Base-by-base conservation (phyloP, 2,888 invertebrate species). In the Euzophera pinguis region DNA sequence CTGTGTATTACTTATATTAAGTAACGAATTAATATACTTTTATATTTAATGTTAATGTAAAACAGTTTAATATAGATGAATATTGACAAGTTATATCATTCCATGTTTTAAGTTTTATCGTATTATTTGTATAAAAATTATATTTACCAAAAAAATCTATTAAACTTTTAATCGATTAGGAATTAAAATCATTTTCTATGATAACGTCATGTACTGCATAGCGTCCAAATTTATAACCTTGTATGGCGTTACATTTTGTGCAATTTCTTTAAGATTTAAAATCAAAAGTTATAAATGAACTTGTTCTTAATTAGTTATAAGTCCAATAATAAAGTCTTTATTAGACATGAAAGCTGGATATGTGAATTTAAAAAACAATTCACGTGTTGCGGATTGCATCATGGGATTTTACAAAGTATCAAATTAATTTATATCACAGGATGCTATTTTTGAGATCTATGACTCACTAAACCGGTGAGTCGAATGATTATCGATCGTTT, bases 81-180 rank as follows among this genome's bases (percentile, higher is more conserved):
- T 7, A 9, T 32, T 9, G 32, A 32, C 10, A 32, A 32, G 7
- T 32, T 32, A 10, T 32, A 32, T 10, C 22, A 22, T 22, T 22
- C 22, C 22, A 22, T 7, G 32, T 32, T 9, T 32, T 43, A 34
- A 10, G 13, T 52, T 55, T 55, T 45, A 32, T 42, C 34, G 41
- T 38, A 43, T 49, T 35, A 22, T 41, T 34, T 49, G 50, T 38
- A 29, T n/a, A 45, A 50, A 49, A 32, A 48, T 12, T 41, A 49
- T 47, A 35, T 49, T 37, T 14, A 51, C 47, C 51, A 42, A 35
- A 47, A 45, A 22, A 9, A 29, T 29, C 4, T 22, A 22, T 32
- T 47, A 53, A 52, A 49, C 17, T 39, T 48, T 34, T 52, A 53
- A 47, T 34, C 43, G 9, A 32, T 32, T 7, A 32, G 3, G 32